Conservation (phyloP, 1,140 invertebrate species). For the Anastrepha ludens region DNA sequence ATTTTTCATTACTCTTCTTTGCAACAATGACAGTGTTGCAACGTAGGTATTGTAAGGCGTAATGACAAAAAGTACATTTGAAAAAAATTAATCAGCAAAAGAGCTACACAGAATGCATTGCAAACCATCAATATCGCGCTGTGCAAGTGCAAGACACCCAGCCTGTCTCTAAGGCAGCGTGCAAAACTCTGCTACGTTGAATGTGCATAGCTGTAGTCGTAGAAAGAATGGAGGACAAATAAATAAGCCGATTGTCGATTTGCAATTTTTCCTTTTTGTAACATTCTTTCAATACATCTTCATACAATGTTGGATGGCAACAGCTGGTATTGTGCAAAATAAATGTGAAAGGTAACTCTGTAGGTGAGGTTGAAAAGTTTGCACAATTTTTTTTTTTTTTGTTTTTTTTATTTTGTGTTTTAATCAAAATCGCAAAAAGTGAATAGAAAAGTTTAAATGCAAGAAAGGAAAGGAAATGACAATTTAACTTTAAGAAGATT, state of each 20-base stretch:
- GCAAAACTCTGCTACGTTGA: not conserved
- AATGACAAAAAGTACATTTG: not conserved
- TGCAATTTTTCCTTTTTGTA: conserved; percentile 19
- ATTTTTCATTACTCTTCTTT: not conserved
- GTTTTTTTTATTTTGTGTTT: not conserved
- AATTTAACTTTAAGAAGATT: conserved; percentile 49
- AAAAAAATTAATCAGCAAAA: conserved; percentile 42
- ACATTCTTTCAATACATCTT: not conserved
- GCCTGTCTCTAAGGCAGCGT: not conserved
- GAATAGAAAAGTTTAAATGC: conserved; percentile 26
- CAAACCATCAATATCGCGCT: conserved; percentile 24
- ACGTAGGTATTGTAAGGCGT: not conserved
- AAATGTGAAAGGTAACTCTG: not conserved
- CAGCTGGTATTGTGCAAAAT: not conserved
- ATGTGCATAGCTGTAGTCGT: not conserved
- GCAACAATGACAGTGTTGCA: not conserved
- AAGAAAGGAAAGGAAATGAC: conserved; percentile 21
- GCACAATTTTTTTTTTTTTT: not conserved
- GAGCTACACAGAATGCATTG: not conserved
- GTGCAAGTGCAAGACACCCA: not conserved
- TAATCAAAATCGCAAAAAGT: not conserved
- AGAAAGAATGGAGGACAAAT: not conserved
- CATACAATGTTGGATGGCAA: not conserved
- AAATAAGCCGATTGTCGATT: conserved; percentile 37
- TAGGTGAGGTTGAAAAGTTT: not conserved